Evolutionary conservation across 2,797 vertebrate genomes (phyloP).

Genomic region (Sebastes variabilis): DNA sequence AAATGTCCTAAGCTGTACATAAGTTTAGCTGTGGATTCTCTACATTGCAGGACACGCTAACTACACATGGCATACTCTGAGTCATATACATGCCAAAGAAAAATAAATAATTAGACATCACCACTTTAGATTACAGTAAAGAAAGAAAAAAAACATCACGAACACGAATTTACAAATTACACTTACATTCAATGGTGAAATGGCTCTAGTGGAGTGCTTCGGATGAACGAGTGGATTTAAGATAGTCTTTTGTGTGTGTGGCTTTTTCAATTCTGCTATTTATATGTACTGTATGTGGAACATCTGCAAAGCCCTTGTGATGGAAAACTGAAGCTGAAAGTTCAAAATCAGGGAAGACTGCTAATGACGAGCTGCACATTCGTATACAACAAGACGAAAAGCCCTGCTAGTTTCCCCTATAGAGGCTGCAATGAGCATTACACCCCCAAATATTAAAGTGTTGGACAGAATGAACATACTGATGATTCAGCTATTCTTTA

Average conservation of each 20-base stretch:
- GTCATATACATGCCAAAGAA: slow-evolving; percentile 85
- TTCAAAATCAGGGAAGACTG: background rate
- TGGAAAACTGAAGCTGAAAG: slow-evolving; percentile 1
- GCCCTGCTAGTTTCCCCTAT: background rate
- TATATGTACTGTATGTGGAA: background rate
- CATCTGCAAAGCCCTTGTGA: slow-evolving; percentile 22
- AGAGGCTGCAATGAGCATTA: background rate
- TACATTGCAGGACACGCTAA: slow-evolving; percentile 85
- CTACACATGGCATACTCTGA: slow-evolving; percentile 81
- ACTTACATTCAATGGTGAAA: slow-evolving; percentile 37
- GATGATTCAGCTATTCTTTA: background rate
- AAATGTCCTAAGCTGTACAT: slow-evolving; percentile 82
- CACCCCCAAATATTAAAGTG: background rate
- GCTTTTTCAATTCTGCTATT: background rate
- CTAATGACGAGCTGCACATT: background rate
- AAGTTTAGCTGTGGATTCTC: slow-evolving; percentile 77
- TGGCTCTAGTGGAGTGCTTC: background rate
- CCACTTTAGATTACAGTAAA: slow-evolving; percentile 23
- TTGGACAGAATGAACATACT: background rate
- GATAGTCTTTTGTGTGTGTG: background rate
- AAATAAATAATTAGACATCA: slow-evolving; percentile 29
- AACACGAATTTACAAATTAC: slow-evolving; percentile 43
- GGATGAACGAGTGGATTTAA: background rate
- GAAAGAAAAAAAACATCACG: background rate
- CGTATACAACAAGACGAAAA: background rate